Evolutionary conservation across 35 echinoderm and acorn worm species (phyloP), one percentile per base, ranked within the genome.

Genomic region (Apostichopus californicus): DNA sequence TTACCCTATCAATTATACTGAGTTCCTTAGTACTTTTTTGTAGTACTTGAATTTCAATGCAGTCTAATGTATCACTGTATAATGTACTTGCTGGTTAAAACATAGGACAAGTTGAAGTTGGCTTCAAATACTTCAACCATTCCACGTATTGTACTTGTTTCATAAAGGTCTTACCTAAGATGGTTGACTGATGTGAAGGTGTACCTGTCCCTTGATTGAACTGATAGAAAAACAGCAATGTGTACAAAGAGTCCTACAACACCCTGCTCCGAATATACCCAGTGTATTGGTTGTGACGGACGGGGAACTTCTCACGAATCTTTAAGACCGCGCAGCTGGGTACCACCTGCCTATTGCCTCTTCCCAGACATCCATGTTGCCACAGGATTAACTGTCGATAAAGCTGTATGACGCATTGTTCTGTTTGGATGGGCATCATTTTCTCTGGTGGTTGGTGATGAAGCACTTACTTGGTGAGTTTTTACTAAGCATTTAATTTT

Each of bases 291-390:
- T n/a, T 63, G 8, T 21, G 22, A 8, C 25, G 13, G 20, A 5
- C 57, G 20, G 86, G 86, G 53, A 89, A 89, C 53, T 89, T 53
- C 25, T 71, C 12, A 21, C 86, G n/a, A 53, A 89, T 89, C 57
- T 64, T 26, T n/a, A 21, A 89, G 14, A 89, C 86, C 28, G 17
- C 57, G 53, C 86, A 89, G 9, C 59, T 70, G 18, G 86, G 86
- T 7, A 89, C 68, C 6, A 66, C 34, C 8, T 15, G 66, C 64
- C 86, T 68, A 24, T 70, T 53, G 15, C 86, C 17, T 89, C 64
- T 89, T 13, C 68, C 68, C 57, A 89, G 23, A 8, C 61, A 7
- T 21, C 68, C 68, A 89, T 68, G 68, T 10, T 13, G 59, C 86
- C 86, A 89, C 57, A 11, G 15, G 8, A 53, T 89, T 25, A 89